Conservation (phyloP, 2,888 invertebrate genomes). For the Orthosia cruda region DNA sequence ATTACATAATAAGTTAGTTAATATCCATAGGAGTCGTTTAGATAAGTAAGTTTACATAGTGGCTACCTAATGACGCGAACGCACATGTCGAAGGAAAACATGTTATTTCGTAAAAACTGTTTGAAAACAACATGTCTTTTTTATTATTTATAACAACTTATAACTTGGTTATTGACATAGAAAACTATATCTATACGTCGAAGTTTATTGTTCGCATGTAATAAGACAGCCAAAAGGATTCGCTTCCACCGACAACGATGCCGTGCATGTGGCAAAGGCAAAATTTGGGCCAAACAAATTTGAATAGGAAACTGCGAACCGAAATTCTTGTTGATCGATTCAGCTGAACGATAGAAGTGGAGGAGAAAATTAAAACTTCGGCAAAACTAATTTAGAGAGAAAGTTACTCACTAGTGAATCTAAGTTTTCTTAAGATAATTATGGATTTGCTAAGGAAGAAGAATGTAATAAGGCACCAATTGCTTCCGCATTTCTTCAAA, state of each 20-base stretch:
- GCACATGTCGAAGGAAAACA: neutral
- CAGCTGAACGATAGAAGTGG: no score
- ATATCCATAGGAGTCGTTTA: neutral
- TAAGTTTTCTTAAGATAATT: no score
- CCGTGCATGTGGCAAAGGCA: no score
- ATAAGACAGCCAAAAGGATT: no score
- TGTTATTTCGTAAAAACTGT: constrained; percentile 2
- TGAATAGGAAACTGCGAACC: no score
- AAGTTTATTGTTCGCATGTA: no score
- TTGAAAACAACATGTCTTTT: neutral
- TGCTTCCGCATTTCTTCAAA: no score
- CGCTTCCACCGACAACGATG: no score
- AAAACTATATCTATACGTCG: neutral
- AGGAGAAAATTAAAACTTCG: no score
- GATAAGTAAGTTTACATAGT: neutral
- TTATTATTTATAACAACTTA: neutral
- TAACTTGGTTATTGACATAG: neutral
- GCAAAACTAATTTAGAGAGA: neutral
- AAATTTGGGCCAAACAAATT: no score
- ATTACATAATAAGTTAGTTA: neutral
- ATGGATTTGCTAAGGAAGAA: neutral
- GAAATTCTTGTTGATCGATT: no score
- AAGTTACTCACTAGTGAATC: neutral
- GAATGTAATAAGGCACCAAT: no score
- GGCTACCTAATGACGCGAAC: neutral